Percentiles rank a stretch among this genome's conserved stretches.
Conservation (phyloP, 2,797 vertebrate genomes). For the Rhinoraja longicauda region DNA sequence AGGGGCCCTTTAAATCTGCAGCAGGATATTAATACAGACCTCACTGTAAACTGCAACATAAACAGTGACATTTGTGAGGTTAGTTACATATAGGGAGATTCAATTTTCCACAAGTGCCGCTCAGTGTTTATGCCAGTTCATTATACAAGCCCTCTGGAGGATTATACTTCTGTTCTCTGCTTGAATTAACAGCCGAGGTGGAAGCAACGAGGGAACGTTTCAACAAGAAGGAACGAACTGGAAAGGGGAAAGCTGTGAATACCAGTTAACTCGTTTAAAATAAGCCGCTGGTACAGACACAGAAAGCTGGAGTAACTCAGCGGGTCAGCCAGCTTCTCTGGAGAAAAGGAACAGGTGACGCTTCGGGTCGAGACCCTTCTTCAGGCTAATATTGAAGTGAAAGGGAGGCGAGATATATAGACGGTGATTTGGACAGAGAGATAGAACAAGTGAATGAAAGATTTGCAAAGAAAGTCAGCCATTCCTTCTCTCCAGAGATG, state of each 20-base stretch:
- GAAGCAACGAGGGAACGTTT: not conserved
- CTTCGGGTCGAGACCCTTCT: too few species aligned
- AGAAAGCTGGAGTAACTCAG: too few species aligned
- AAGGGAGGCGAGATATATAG: too few species aligned
- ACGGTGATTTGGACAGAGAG: too few species aligned
- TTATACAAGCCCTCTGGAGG: not conserved
- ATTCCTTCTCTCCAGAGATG: too few species aligned
- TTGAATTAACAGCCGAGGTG: conserved; percentile 24
- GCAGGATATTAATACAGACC: not conserved
- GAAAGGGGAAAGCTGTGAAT: not conserved
- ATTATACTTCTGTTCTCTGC: not conserved
- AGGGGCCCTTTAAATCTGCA: not conserved
- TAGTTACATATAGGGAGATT: not conserved
- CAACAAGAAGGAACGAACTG: not conserved
- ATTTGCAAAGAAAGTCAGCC: too few species aligned
- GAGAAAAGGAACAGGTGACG: too few species aligned
- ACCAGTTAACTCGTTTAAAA: not conserved
- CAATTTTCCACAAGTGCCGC: not conserved
- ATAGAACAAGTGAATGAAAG: too few species aligned
- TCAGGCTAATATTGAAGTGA: too few species aligned
- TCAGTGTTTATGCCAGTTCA: not conserved
- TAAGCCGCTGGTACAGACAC: not conserved
- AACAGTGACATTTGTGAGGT: not conserved
- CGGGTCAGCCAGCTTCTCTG: too few species aligned
- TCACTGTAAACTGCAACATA: not conserved